These are phyloP conservation scores for Poeciliopsis retropinna DNA, from an alignment of 2,113 vertebrate species.

Conservation along the genomic window DNA sequence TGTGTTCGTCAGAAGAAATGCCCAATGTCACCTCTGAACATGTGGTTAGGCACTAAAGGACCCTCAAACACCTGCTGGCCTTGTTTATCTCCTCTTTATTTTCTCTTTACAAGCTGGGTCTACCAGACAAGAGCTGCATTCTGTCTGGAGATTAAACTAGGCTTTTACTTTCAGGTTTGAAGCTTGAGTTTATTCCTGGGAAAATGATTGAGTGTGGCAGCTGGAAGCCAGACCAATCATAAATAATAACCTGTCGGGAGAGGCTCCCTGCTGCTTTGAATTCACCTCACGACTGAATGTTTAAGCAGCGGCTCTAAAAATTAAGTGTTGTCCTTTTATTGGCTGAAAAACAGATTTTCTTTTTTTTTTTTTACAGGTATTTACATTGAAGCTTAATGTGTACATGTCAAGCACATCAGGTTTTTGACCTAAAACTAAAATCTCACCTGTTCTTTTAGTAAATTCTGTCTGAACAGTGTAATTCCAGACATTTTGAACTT, in stretches of 20 bases:
- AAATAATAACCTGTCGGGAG: slow-evolving; percentile 16
- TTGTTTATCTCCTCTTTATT: slow-evolving; percentile 15
- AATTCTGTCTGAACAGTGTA: not conserved
- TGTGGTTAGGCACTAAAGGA: not conserved
- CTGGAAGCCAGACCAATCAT: slow-evolving; percentile 42
- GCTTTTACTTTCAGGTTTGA: slow-evolving; percentile 22
- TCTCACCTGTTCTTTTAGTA: not conserved
- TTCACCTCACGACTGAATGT: slow-evolving; percentile 9
- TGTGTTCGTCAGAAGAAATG: not conserved
- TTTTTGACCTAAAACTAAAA: not conserved
- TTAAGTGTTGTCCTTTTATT: not conserved
- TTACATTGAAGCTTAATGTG: not conserved
- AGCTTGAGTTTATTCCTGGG: slow-evolving; percentile 24
- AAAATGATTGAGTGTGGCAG: slow-evolving; percentile 46
- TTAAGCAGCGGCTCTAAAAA: slow-evolving; percentile 1
- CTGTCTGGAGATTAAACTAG: slow-evolving; percentile 2
- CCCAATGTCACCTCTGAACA: not conserved
- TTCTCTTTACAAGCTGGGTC: slow-evolving; percentile 8
- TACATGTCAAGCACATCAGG: not conserved
- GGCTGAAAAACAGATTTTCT: not conserved
- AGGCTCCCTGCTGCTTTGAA: slow-evolving; percentile 6
- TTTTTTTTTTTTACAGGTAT: not conserved
- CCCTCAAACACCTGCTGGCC: slow-evolving; percentile 8
- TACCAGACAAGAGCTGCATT: not conserved
- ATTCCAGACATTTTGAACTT: not conserved